Evolutionary conservation across 2,113 vertebrate species (phyloP).

Genomic region (Muscicapa adusta): DNA sequence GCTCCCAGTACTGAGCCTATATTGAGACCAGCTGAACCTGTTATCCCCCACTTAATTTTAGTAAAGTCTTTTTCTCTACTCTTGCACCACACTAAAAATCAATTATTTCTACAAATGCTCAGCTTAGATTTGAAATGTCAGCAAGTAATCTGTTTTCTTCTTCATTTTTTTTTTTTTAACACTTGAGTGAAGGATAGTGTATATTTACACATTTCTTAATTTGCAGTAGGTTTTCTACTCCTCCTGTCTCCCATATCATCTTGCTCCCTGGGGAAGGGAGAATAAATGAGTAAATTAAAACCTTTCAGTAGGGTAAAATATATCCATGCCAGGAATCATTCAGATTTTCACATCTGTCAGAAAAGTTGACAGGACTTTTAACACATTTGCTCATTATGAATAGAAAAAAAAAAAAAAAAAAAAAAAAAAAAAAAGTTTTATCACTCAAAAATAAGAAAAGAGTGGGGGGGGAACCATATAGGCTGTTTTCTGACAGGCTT

Average conservation of each 20-base stretch:
- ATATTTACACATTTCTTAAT: not conserved
- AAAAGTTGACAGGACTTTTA: not conserved
- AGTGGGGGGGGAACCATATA: rapidly evolving
- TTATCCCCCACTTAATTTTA: not conserved
- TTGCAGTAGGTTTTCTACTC: not conserved
- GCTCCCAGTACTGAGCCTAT: not conserved
- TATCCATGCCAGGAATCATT: not conserved
- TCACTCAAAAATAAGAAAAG: not conserved
- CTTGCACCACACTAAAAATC: not conserved
- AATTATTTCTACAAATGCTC: not conserved
- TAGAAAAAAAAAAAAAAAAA: not conserved
- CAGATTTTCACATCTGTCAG: slow-evolving; percentile 1
- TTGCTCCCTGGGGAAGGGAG: not conserved
- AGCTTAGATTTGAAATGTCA: not conserved
- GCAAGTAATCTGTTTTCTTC: not conserved
- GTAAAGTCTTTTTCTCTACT: not conserved
- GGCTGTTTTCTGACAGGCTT: not conserved
- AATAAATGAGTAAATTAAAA: not conserved
- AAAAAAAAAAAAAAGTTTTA: not conserved
- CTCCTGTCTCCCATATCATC: not conserved
- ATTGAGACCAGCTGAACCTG: not conserved
- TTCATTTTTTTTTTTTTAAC: not conserved
- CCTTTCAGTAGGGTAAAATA: not conserved
- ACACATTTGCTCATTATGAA: slow-evolving; percentile 24
- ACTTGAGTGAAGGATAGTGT: not conserved